A percentile compares a stretch with the other conserved stretches of the same genome.
Conservation (phyloP, 2,113 vertebrate genomes). For the Varanus komodoensis region DNA sequence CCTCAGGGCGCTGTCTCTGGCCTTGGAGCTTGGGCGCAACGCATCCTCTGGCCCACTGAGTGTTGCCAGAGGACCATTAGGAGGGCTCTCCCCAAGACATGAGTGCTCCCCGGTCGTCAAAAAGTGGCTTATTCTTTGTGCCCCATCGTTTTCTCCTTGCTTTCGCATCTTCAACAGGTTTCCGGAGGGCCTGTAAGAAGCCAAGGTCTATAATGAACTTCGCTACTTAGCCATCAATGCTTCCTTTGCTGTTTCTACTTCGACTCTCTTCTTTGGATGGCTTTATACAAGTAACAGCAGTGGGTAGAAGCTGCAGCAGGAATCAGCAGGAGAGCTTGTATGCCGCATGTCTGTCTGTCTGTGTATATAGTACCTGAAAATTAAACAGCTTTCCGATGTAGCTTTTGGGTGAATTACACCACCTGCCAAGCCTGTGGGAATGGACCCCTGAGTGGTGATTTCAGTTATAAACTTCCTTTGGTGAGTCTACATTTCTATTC, state of each 20-base stretch:
- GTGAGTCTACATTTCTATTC: conserved; percentile 71
- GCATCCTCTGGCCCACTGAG: too few relatives aligned
- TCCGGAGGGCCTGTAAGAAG: conserved; percentile 42
- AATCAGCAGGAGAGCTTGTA: background rate
- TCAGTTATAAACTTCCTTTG: conserved; percentile 75
- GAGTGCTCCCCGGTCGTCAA: background rate
- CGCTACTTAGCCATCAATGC: conserved; percentile 37
- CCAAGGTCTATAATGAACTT: conserved; percentile 54
- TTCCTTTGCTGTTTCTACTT: conserved; percentile 48
- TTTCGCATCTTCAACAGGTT: conserved; percentile 24
- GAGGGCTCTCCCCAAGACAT: background rate
- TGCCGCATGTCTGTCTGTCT: background rate
- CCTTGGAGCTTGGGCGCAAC: too few relatives aligned
- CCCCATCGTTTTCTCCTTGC: conserved; percentile 9
- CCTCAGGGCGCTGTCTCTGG: too few relatives aligned
- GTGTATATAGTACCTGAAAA: conserved; percentile 37
- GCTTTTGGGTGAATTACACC: conserved; percentile 66
- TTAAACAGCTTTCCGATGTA: conserved; percentile 59
- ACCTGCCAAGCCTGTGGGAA: conserved; percentile 69
- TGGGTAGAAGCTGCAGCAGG: conserved; percentile 34
- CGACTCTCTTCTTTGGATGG: conserved; percentile 45
- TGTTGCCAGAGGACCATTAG: too few relatives aligned
- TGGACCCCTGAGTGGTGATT: conserved; percentile 67
- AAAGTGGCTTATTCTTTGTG: background rate
- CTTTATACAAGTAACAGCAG: conserved; percentile 49